Percentiles rank a stretch among this genome's conserved stretches.
phyloP scores from a whole-genome alignment of 2,797 vertebrate species.

The Pseudochirops cupreus region DNA sequence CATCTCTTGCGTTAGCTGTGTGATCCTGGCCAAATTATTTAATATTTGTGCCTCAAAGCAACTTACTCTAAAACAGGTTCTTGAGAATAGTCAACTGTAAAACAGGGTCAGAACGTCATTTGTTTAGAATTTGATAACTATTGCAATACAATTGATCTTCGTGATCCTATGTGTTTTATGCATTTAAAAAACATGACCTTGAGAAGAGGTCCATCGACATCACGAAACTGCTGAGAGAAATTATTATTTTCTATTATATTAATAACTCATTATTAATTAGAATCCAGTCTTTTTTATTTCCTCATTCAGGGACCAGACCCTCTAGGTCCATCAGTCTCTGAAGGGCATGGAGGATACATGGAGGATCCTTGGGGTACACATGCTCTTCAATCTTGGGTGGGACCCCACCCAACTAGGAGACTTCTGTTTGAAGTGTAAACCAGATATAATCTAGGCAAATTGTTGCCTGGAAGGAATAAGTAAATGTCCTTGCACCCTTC shows the following conservation, averaged over 20 bases:
- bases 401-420: no score
- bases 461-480: no score
- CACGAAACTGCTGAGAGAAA: background rate
- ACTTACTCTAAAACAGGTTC: background rate
- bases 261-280: background rate
- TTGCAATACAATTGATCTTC: background rate
- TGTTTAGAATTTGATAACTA: background rate
- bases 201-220: background rate
- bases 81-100: background rate
- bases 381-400: no score
- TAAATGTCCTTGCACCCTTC: no score
- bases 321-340: background rate
- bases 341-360: background rate
- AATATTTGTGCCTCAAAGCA: background rate
- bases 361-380: background rate
- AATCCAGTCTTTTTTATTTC: background rate
- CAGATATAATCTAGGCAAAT: no score
- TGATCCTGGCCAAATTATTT: background rate
- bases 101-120: background rate
- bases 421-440: no score
- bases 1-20: background rate
- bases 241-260: background rate
- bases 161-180: background rate
- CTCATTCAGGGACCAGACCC: background rate
- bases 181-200: background rate